phyloP scores from a whole-genome alignment of 2,888 invertebrate genomes.

The Caenorhabditis angaria region DNA sequence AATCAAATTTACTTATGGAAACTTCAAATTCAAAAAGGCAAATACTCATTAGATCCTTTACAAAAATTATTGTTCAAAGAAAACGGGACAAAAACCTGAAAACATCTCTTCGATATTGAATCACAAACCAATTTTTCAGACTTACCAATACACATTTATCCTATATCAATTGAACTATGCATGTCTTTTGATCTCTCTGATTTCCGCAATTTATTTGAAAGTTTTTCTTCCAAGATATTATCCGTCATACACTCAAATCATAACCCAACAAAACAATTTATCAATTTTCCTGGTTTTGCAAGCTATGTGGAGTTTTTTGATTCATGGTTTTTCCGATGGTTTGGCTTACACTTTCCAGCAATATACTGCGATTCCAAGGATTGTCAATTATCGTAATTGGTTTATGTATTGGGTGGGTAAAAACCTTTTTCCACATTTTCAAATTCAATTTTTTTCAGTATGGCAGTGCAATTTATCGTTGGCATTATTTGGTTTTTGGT shows the following conservation, averaged over 20 bases:
- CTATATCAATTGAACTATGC: slow-evolving; percentile 21
- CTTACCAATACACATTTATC: slow-evolving; percentile 14
- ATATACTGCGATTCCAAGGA: background rate
- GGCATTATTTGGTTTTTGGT: slow-evolving; percentile 20
- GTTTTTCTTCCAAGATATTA: background rate
- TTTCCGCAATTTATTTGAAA: background rate
- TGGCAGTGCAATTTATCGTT: slow-evolving; percentile 18
- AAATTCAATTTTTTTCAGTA: slow-evolving; percentile 9
- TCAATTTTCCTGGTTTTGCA: background rate
- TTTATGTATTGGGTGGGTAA: slow-evolving; percentile 23
- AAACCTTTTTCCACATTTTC: background rate
- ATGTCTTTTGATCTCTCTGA: background rate
- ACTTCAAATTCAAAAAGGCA: too few species aligned
- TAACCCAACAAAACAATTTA: background rate
- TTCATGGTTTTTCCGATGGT: slow-evolving; percentile 24
- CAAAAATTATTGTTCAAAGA: too few species aligned
- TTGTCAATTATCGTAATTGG: slow-evolving; percentile 5
- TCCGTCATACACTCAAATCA: background rate
- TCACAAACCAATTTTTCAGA: background rate
- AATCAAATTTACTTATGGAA: too few species aligned
- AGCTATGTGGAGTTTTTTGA: slow-evolving; percentile 12
- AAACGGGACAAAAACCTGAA: too few species aligned
- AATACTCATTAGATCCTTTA: too few species aligned
- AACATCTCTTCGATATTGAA: background rate
- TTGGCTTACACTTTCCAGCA: slow-evolving; percentile 3